Evolutionary conservation across 2,888 invertebrate species (phyloP).

Genomic region (Elgonia sp.): DNA sequence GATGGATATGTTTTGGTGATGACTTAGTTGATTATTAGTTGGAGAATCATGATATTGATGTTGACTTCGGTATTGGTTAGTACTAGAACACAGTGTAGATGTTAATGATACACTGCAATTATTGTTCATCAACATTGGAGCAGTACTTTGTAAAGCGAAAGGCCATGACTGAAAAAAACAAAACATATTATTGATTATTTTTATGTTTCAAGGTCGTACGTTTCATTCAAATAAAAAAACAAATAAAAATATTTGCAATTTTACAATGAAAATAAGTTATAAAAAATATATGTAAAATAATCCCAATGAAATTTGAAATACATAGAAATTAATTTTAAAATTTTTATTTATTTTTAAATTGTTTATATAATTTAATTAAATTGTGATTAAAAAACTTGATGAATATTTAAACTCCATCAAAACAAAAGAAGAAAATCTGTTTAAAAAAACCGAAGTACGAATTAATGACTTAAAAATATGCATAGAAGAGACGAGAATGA

Average conservation of each 20-base stretch:
- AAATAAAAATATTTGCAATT: too few species aligned
- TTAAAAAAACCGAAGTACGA: too few species aligned
- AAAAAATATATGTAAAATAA: too few species aligned
- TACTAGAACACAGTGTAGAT: conserved; percentile 35
- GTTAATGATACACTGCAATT: conserved; percentile 60
- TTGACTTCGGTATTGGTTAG: conserved; percentile 58
- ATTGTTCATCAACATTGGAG: conserved; percentile 58
- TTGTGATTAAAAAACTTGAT: too few species aligned
- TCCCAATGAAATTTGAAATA: too few species aligned
- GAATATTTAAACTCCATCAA: too few species aligned
- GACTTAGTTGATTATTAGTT: conserved; percentile 44
- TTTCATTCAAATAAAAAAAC: background rate
- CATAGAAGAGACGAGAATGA: conserved; percentile 36
- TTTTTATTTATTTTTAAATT: too few species aligned
- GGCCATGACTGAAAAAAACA: conserved; percentile 66
- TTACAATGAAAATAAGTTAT: too few species aligned
- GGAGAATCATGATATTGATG: conserved; percentile 46
- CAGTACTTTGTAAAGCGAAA: conserved; percentile 61
- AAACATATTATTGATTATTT: background rate
- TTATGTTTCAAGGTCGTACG: background rate
- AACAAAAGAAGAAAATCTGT: background rate
- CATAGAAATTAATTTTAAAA: too few species aligned
- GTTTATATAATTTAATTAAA: too few species aligned
- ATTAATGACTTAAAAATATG: conserved; percentile 7
- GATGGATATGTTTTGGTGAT: conserved; percentile 44